Percentiles rank a stretch among this genome's conserved stretches.
Evolutionary conservation across 1,140 invertebrate species (phyloP).

Genomic region (Nymphalis io): DNA sequence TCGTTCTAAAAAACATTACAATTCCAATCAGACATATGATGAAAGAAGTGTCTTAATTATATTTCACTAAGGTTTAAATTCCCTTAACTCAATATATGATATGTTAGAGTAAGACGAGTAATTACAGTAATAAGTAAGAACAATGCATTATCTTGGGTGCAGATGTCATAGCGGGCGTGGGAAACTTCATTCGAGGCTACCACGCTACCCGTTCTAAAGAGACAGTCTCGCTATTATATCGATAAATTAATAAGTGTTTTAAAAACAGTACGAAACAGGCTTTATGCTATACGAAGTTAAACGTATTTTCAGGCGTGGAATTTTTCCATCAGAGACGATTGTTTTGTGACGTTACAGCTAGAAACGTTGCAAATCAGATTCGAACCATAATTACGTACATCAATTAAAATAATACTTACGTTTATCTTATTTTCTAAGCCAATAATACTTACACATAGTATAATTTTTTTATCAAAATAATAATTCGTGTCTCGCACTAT

Average conservation of each 20-base stretch:
- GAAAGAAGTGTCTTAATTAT: not conserved
- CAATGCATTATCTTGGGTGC: slow-evolving; percentile 38
- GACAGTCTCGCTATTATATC: not conserved
- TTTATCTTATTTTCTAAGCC: too few relatives aligned
- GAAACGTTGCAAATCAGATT: too few relatives aligned
- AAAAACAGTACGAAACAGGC: not conserved
- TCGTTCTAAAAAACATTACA: not conserved
- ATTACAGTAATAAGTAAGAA: slow-evolving; percentile 29
- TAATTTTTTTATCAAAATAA: too few relatives aligned
- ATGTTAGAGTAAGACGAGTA: slow-evolving; percentile 14
- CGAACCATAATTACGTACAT: too few relatives aligned
- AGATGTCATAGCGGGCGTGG: slow-evolving; percentile 40
- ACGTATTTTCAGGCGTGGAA: too few relatives aligned
- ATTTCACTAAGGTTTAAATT: not conserved
- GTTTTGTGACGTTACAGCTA: too few relatives aligned
- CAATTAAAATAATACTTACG: too few relatives aligned
- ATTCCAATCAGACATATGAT: not conserved
- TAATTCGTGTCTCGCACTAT: too few relatives aligned
- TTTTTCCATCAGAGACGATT: too few relatives aligned
- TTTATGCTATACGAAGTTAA: too few relatives aligned
- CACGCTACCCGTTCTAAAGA: not conserved
- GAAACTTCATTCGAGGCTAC: slow-evolving; percentile 11
- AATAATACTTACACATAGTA: too few relatives aligned
- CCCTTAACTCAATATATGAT: not conserved
- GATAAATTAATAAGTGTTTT: not conserved